Conservation (phyloP, 1,140 invertebrate genomes). For the Penaeus japonicus region DNA sequence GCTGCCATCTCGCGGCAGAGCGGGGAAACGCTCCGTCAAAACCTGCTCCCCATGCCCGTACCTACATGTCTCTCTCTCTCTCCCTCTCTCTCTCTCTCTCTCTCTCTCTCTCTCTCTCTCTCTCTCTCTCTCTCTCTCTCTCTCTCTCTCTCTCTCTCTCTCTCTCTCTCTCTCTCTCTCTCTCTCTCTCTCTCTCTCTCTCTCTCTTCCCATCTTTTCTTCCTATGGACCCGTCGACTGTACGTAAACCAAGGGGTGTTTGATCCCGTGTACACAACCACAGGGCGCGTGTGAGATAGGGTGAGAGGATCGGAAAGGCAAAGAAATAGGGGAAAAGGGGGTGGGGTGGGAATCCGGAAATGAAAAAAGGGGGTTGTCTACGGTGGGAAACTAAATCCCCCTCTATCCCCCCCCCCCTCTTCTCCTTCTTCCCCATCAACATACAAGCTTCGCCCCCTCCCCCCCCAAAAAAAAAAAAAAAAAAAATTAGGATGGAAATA, state of each 20-base stretch:
- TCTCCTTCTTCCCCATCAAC: background rate
- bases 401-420: background rate
- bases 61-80: background rate
- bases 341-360: no score
- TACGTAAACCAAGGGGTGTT: no score
- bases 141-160: background rate
- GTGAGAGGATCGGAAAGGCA: no score
- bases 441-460: background rate
- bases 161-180: background rate
- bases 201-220: background rate
- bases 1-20: conserved; percentile 45
- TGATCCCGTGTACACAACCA: no score
- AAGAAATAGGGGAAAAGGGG: no score
- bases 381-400: background rate
- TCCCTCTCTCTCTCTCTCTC: background rate
- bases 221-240: no score
- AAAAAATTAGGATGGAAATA: no score
- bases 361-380: no score
- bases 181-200: background rate
- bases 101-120: background rate
- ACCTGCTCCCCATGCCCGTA: background rate
- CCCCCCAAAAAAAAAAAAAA: background rate
- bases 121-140: background rate
- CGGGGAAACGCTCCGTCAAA: conserved; percentile 1
- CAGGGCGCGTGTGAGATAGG: no score